phyloP scores from a whole-genome alignment of 2,888 invertebrate genomes.

The Oegoconia quadripuncta region DNA sequence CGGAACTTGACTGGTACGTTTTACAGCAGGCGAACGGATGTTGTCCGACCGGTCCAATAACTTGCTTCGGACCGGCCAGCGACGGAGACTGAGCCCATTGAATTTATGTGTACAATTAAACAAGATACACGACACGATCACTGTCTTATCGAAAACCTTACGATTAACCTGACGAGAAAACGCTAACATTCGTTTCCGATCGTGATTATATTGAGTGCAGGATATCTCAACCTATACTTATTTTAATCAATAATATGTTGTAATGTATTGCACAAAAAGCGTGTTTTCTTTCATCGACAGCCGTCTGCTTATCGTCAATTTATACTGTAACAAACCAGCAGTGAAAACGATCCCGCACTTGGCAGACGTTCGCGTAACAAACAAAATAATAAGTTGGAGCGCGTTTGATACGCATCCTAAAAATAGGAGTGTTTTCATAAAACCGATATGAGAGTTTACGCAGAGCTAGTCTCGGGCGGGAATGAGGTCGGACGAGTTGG shows the following conservation, averaged over 20 bases:
- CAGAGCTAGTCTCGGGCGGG: constrained; percentile 61
- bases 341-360: constrained; percentile 58
- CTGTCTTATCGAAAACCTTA: not conserved
- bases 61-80: constrained; percentile 21
- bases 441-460: constrained; percentile 71
- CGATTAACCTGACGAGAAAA: constrained; percentile 4
- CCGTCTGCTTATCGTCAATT: constrained; percentile 53
- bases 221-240: too few species aligned
- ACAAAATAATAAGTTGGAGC: constrained; percentile 63
- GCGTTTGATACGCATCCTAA: constrained; percentile 54
- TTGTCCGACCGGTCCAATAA: constrained; percentile 33
- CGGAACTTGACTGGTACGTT: constrained; percentile 36
- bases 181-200: too few species aligned
- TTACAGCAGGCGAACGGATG: constrained; percentile 38
- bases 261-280: too few species aligned
- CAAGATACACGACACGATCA: not conserved
- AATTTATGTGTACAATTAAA: constrained; percentile 41
- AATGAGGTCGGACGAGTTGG: constrained; percentile 75
- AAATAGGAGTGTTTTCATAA: constrained; percentile 73
- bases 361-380: constrained; percentile 64
- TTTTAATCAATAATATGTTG: too few species aligned
- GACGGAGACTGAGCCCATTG: constrained; percentile 34
- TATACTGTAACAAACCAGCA: constrained; percentile 38
- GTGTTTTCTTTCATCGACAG: constrained; percentile 37
- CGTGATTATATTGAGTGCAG: too few species aligned